phyloP scores from a whole-genome alignment of 2,113 vertebrate genomes.

The Corvus cornix region DNA sequence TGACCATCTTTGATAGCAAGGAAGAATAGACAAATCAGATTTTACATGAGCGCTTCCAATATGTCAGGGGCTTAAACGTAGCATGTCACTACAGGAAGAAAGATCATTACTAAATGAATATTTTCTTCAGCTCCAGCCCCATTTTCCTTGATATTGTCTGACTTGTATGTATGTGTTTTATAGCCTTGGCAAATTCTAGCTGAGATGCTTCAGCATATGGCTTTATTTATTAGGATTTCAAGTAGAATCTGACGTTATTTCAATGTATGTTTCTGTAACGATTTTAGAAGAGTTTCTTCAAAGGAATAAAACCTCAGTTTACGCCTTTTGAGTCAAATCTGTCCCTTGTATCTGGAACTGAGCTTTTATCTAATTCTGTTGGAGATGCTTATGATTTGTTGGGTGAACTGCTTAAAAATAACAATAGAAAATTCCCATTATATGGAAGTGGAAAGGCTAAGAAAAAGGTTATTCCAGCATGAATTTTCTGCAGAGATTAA shows the following conservation, averaged over 20 bases:
- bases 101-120: slow-evolving; percentile 10
- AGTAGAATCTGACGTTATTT: background rate
- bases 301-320: background rate
- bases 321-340: background rate
- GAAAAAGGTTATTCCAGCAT: background rate
- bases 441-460: background rate
- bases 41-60: slow-evolving; percentile 22
- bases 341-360: background rate
- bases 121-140: background rate
- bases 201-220: background rate
- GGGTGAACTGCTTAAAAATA: slow-evolving; percentile 18
- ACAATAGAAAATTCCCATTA: slow-evolving; percentile 1
- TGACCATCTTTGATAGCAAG: slow-evolving; percentile 24
- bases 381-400: background rate
- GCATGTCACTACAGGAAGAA: background rate
- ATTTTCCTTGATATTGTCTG: slow-evolving; percentile 8
- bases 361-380: slow-evolving; percentile 9
- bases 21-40: slow-evolving; percentile 26
- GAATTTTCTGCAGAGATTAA: background rate
- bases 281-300: slow-evolving; percentile 1
- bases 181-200: background rate
- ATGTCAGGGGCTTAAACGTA: slow-evolving; percentile 15
- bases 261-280: background rate
- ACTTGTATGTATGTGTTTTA: background rate
- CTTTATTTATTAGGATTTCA: slow-evolving; percentile 26